phyloP scores from a whole-genome alignment of 1,140 invertebrate genomes.

The Belonocnema kinseyi region DNA sequence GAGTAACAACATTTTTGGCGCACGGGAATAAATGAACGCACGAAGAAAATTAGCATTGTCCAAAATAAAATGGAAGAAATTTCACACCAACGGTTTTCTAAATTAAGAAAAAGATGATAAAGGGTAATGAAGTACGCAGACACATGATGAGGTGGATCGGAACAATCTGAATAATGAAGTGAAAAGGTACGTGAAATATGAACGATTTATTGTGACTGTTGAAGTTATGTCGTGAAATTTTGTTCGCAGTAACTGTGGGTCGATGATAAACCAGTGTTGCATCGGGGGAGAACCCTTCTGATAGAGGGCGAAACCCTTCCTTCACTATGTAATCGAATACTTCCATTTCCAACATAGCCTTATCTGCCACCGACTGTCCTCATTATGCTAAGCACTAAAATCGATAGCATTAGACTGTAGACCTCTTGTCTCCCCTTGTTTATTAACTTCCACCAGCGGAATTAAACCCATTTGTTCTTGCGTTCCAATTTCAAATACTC shows the following conservation, averaged over 20 bases:
- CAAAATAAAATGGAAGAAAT: too few species aligned
- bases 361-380: conserved; percentile 61
- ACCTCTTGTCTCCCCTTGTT: conserved; percentile 35
- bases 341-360: conserved; percentile 53
- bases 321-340: conserved; percentile 49
- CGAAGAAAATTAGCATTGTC: too few species aligned
- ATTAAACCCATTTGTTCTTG: conserved; percentile 51
- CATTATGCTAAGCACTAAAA: conserved; percentile 72
- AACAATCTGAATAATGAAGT: conserved; percentile 12
- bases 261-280: conserved; percentile 42
- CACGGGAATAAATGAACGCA: too few species aligned
- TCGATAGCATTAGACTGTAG: conserved; percentile 66
- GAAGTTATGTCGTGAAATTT: conserved; percentile 26
- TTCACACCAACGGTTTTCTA: too few species aligned
- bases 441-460: conserved; percentile 50
- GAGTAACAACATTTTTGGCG: too few species aligned
- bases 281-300: conserved; percentile 29
- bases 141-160: not conserved
- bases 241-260: conserved; percentile 39
- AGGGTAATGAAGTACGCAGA: not conserved
- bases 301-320: conserved; percentile 43
- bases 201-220: conserved; percentile 29
- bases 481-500: too few species aligned
- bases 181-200: conserved; percentile 26
- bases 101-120: not conserved